Base-by-base conservation (phyloP, 2,113 vertebrate genomes). In the Acanthochromis polyacanthus region DNA sequence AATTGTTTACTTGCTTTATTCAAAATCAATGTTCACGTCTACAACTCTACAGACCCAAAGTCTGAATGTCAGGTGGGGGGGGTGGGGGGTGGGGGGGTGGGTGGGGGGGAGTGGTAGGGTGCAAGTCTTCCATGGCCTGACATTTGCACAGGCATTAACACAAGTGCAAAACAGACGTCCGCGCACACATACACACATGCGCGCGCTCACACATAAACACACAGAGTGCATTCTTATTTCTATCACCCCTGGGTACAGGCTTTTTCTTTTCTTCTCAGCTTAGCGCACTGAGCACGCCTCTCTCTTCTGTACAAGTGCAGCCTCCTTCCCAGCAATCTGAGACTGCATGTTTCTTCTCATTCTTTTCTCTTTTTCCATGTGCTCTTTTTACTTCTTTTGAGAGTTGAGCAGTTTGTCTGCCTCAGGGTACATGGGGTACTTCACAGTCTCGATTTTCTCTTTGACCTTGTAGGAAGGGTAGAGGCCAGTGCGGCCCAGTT, bases 391-490 rank as follows among this genome's bases (percentile, higher is more conserved):
- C 78, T 92, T 91, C 62, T 86, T 90, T 74, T 93, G 93, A 71
- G 89, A 78, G 70, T 57, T 91, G 59, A 95, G 92, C 90, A 97
- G 96, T 87, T 99, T 97, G 87, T 98, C 97, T 61, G 98, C 98
- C 86, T 99, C 97, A 5, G 96, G 96, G 89, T 99, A 99, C 50
- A 95, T 98, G 15, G 98, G 98, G 65, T 99, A 99, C 86, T 98
- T 99, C 88, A 99, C 96, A 0, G 96, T 98, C 93, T 99, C 98
- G 73, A 99, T 96, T 91, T 98, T 99, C 91, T 99, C 98, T 88
- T 95, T 97, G 51, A 99, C 98, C 95, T 99, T 99, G 92, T 99
- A 99, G 68, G 98, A 99, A 0, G 98, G 98, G 82, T 99, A 99
- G 17, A 99, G 95, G 93, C 98, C 98, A 17, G 97, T 99, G 94